Conservation (phyloP, 2,888 invertebrate genomes). For the Smittia aterrima region DNA sequence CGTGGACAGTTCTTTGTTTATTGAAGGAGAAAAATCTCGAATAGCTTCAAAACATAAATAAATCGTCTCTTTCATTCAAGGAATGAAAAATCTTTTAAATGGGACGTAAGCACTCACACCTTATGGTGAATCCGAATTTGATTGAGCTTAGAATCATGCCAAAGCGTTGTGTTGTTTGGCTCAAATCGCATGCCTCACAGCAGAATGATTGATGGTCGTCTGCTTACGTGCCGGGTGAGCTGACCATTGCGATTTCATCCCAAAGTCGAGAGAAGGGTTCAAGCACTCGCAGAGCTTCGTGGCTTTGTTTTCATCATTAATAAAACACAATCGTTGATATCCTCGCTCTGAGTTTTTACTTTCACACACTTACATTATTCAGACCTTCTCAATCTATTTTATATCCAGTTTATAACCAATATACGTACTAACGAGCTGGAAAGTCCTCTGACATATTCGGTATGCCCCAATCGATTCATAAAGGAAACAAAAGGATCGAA, state of each 20-base stretch:
- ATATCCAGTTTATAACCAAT: too few relatives aligned
- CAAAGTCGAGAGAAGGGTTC: neutral
- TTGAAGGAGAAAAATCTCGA: neutral
- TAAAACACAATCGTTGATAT: neutral
- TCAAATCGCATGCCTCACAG: neutral
- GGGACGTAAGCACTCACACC: too few relatives aligned
- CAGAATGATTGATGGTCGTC: constrained; percentile 16
- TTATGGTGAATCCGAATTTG: too few relatives aligned
- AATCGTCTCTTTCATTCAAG: neutral
- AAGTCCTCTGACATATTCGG: too few relatives aligned
- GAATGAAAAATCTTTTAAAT: too few relatives aligned
- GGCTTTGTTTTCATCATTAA: neutral
- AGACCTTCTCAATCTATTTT: too few relatives aligned
- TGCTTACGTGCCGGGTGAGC: neutral
- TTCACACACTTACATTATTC: too few relatives aligned
- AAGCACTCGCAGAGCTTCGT: neutral
- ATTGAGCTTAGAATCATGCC: too few relatives aligned
- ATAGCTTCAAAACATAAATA: neutral
- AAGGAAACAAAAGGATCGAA: neutral
- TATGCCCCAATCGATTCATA: neutral
- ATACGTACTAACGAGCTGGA: too few relatives aligned
- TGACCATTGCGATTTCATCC: constrained; percentile 2
- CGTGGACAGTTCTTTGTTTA: neutral
- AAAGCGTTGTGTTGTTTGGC: too few relatives aligned
- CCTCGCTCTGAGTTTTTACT: too few relatives aligned